Conservation (phyloP, 2,113 vertebrate species). For the Hippopotamus amphibius region DNA sequence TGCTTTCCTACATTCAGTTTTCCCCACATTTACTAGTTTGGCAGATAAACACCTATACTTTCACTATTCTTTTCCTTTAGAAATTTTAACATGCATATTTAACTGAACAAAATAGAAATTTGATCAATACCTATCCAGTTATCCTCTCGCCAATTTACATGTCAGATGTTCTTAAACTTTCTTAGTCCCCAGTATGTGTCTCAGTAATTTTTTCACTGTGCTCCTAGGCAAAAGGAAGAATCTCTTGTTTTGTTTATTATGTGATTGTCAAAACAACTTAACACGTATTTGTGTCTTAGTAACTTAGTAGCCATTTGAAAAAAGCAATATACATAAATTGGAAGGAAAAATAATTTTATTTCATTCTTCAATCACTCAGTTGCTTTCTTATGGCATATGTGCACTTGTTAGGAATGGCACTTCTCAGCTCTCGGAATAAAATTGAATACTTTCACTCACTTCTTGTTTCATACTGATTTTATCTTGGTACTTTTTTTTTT, state of each 20-base stretch:
- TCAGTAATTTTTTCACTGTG: neutral
- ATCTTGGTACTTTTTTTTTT: neutral
- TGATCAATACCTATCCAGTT: neutral
- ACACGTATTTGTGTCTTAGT: neutral
- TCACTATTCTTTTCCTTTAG: neutral
- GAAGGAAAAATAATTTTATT: conserved; percentile 37
- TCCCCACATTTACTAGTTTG: neutral
- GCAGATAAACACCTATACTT: neutral
- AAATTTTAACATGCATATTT: conserved; percentile 15
- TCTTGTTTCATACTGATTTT: conserved; percentile 14
- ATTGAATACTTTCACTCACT: neutral
- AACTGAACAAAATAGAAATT: neutral
- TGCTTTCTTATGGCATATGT: neutral
- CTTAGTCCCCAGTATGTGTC: neutral
- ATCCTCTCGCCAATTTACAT: neutral
- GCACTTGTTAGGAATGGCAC: neutral
- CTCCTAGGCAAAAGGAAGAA: neutral
- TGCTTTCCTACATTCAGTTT: neutral
- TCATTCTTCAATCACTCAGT: conserved; percentile 32
- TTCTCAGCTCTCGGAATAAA: conserved; percentile 19
- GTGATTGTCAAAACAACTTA: conserved; percentile 6
- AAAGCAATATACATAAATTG: neutral
- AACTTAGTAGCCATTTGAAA: neutral
- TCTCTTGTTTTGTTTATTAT: neutral
- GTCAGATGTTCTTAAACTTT: neutral